These are phyloP conservation scores for Neodiprion lecontei DNA, from an alignment of 1,140 invertebrate species.

Conservation along the genomic window DNA sequence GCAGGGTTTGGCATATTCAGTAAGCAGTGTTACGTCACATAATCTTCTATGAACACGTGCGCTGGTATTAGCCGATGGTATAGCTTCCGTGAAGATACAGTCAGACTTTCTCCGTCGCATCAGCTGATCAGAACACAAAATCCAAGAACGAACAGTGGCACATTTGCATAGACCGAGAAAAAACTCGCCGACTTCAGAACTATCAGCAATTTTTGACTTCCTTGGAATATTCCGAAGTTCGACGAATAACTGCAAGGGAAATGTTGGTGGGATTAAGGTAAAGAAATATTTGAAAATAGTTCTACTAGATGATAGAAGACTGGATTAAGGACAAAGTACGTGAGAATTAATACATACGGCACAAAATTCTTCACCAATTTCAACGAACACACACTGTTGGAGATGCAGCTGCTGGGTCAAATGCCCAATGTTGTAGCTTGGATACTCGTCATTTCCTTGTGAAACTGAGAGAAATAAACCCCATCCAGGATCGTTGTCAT, in stretches of 20 bases:
- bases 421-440: slow-evolving; percentile 30
- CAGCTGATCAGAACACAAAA: slow-evolving; percentile 26
- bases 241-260: slow-evolving; percentile 32
- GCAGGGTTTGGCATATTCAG: slow-evolving; percentile 16
- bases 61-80: slow-evolving; percentile 28
- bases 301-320: too few relatives aligned
- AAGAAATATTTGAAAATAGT: too few relatives aligned
- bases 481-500: slow-evolving; percentile 10
- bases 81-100: slow-evolving; percentile 29
- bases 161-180: slow-evolving; percentile 30
- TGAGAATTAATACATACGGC: slow-evolving; percentile 25
- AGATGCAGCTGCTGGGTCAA: slow-evolving; percentile 30
- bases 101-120: slow-evolving; percentile 7
- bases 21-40: slow-evolving; percentile 27
- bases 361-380: slow-evolving; percentile 36
- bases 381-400: slow-evolving; percentile 33
- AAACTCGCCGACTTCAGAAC: slow-evolving; percentile 24
- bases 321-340: too few relatives aligned
- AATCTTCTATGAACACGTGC: slow-evolving; percentile 29
- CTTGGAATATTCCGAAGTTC: slow-evolving; percentile 29
- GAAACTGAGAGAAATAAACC: slow-evolving; percentile 21
- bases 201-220: slow-evolving; percentile 19
- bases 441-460: slow-evolving; percentile 19
- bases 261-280: neutral
- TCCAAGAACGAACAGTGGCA: slow-evolving; percentile 24